Base-by-base conservation (phyloP, 2,797 vertebrate species). In the Gadopsis bispinosus region DNA sequence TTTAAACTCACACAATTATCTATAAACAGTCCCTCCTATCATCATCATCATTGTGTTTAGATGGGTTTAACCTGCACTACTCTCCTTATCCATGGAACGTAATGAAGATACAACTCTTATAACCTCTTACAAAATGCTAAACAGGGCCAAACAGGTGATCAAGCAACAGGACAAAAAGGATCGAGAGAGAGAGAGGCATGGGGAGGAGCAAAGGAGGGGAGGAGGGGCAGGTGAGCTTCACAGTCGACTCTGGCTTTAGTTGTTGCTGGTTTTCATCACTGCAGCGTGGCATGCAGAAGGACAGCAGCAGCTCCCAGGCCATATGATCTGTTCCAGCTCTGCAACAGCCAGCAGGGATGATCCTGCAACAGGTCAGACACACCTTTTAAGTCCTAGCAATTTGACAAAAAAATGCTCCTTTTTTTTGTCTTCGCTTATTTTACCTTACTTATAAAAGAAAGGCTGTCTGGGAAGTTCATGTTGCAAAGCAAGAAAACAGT, bases 321-420 rank as follows among this genome's bases (percentile, higher is more conserved):
- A 63, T 35, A 64, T 53, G 81, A 82, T 80, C 87, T 20, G 19
- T 8, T 73, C 54, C 71, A 78, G 55, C 50, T 62, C 56, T 43
- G 45, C 75, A 60, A 16, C 56, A 58, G 69, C 53, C 60, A 20
- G 26, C 59, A 33, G 69, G 3, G 69, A 88, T 85, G 84, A 84
- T 80, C 81, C 73, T 69, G 67, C 80, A 79, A 31, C 88, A 90
- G 92, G 93, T 92, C 73, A 90, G 89, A 61, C n/a, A 10, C 48
- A 8, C 2, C 31, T 12, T 45, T 63, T 6, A 31, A 0, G 1
- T 33, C 4, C 33, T 11, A 4, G 4, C 0, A 1, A 10, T 31
- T 29, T 54, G 22, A 54, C 8, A 43, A n/a, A 10, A n/a, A n/a
- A 1, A 7, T 33, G 1, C 58, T n/a, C 31, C 22, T 35, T n/a